Base-by-base conservation (phyloP, 37 sponge, comb jelly and placozoan species). In the Halichondria panicea region DNA sequence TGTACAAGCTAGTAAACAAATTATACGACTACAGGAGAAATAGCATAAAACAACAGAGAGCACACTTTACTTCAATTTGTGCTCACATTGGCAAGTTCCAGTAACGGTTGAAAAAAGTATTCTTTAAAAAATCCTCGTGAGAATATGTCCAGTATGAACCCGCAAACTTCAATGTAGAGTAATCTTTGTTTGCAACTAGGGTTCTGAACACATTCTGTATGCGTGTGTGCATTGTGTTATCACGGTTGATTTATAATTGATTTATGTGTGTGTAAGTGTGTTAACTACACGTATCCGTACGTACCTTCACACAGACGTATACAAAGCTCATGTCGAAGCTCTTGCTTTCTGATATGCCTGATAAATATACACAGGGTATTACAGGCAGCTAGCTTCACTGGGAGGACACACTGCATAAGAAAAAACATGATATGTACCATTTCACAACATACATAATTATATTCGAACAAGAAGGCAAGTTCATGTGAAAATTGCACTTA, bases 51-150 rank as follows among this genome's bases (percentile, higher is more conserved):
- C n/a, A n/a, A n/a, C n/a, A n/a, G n/a, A n/a, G n/a, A n/a, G n/a
- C n/a, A n/a, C n/a, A n/a, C n/a, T n/a, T n/a, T n/a, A n/a, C n/a
- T n/a, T 19, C 28, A 58, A 6, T n/a, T 58, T 7, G 12, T 58
- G 60, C 73, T 72, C 11, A 92, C 89, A 13, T 71, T 27, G 13
- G 82, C 78, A 57, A 89, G 40, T 43, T 70, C 42, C 34, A 93
- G 38, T 12, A 85, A 34, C 12, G 77, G 6, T 6, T 70, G 56
- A 61, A 81, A 86, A 63, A 93, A 93, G 68, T 77, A 28, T 0
- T 68, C 66, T 44, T 93, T 93, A 68, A 93, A 93, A 84, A 89
- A 93, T 15, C 46, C 41, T 75, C 84, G 43, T 36, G 94, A 93
- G 59, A 82, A 93, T 3, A 60, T 22, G 19, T 85, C 87, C 77